Evolutionary conservation across 1,140 invertebrate species (phyloP), one percentile per base, ranked within the genome.

Genomic region (Drosophila nigromelanica): DNA sequence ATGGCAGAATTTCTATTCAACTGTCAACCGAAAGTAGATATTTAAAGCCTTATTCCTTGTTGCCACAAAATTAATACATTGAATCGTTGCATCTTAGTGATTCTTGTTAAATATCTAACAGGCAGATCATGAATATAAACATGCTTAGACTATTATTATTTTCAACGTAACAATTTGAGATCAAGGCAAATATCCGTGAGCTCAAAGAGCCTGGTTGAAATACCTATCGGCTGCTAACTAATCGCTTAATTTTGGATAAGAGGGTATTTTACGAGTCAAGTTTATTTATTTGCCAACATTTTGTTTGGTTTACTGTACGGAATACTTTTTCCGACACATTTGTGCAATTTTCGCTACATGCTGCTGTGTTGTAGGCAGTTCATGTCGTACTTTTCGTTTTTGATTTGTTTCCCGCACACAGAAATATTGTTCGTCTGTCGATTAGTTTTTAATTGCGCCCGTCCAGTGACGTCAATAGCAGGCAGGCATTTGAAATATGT

Each of bases 361-460:
- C 21, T 6, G 21, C 33, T 43, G 11, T 45, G 45, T 39, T 61
- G 24, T 10, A 47, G 55, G 40, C 63, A 72, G 55, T 60, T 54
- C 63, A 39, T 68, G 70, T 73, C 63, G 70, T 67, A 68, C 40
- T 67, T 48, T 67, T 40, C 15, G 33, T 18, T 67, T 73, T 73
- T 73, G 70, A 67, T 73, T 67, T 73, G 70, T 73, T 72, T 47
- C 18, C 43, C 60, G 45, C 61, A 48, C 40, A 64, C 52, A 67
- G 47, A 58, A 67, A 39, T 64, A 73, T 69, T 47, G 52, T 64
- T 68, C 64, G 43, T 43, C 55, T 75, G 56, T 64, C 83, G 83
- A 86, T 85, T 89, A 89, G 82, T 86, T 86, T 87, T 87, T 87
- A 82, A 89, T 86, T 86, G 75, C 75, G 39, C 21, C 33, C 30